Evolutionary conservation across 2,113 vertebrate genomes (phyloP), one percentile per base, ranked within the genome.

Genomic region (Oryctolagus cuniculus): DNA sequence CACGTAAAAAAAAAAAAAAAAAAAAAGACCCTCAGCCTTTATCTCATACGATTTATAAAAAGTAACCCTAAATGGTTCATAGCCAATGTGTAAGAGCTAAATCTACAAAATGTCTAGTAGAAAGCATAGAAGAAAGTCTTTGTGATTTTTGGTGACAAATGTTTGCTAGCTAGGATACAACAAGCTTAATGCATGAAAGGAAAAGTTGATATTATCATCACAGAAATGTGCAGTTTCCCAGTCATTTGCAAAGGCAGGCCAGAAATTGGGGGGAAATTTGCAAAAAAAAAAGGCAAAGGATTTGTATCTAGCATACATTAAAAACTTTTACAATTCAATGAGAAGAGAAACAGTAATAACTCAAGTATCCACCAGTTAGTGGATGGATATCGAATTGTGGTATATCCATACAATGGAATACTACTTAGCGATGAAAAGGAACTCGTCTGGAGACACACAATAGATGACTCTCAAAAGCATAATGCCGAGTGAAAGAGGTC

Each of bases 361-460:
- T 44, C 61, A 27, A n/a, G 36, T n/a, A 10, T 15, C 29, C 10
- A 31, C 25, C 27, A 27, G 0, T 6, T 15, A 55, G 10, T 64
- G 61, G 85, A 27, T 24, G 38, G 69, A 4, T 11, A 19, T 17
- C 27, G 38, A 36, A 21, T 16, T 3, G 24, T 36, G 67, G 27
- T 7, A n/a, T 15, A 17, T 67, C 21, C 9, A 12, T 15, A 9
- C 21, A 15, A 2, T 22, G 25, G 44, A 55, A 44, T 61, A 55
- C 10, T 51, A 69, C 29, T 80, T 38, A 17, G 0, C 3, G 16
- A 63, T 7, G 13, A 36, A 81, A 21, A 61, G 9, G 53, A 58
- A 6, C 7, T 64, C 36, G 29, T 21, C 2, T 19, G 1, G 7
- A 36, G 10, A 9, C 4, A 15, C 10, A 44, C 21, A 3, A 12